Evolutionary conservation across 2,888 invertebrate genomes (phyloP), one percentile per base, ranked within the genome.

Genomic region (Ceriagrion tenellum): DNA sequence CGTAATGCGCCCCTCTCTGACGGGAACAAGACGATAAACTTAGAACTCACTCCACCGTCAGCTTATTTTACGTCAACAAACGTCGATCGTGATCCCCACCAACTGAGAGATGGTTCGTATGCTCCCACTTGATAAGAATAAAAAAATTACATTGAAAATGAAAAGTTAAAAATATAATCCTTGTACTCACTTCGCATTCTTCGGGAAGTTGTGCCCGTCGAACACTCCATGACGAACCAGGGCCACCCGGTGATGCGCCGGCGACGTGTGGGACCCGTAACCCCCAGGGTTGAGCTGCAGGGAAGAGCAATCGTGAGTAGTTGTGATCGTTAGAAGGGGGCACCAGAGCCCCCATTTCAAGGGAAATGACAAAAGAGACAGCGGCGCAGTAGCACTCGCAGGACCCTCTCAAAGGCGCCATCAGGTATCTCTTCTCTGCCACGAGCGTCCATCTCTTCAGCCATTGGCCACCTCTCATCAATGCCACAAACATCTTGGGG

Each of bases 111-210:
- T 47, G 47, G 47, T 47, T 47, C 47, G 8, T 47, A 47, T 47
- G 47, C 47, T 47, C 47, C 4, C 47, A 47, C 47, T 2, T 47
- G 47, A 2, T 2, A 8, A 47, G 47, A 47, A 47, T 4, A 47
- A 8, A 8, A 47, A 47, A 47, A 47, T 47, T 47, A 47, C 47
- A 47, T 8, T 4, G 8, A 47, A 47, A 8, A 47, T 8, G 8
- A 47, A 47, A 47, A 47, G 2, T 47, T 2, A 47, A 47, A 47
- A 8, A 35, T 18, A 16, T 95, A n/a, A n/a, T 6, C 96, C 2
- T 59, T 16, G 59, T 59, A 98, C 99, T 98, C 97, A 99, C 99
- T 99, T 99, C 97, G 99, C 99, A 98, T 99, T 99, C 97, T 99
- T 99, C 96, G 99, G 99, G 96, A 97, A 96, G 96, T 96, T 97